Evolutionary conservation across 2,797 vertebrate species (phyloP), one percentile per base, ranked within the genome.

Genomic region (Scolopax bukidnonensis): DNA sequence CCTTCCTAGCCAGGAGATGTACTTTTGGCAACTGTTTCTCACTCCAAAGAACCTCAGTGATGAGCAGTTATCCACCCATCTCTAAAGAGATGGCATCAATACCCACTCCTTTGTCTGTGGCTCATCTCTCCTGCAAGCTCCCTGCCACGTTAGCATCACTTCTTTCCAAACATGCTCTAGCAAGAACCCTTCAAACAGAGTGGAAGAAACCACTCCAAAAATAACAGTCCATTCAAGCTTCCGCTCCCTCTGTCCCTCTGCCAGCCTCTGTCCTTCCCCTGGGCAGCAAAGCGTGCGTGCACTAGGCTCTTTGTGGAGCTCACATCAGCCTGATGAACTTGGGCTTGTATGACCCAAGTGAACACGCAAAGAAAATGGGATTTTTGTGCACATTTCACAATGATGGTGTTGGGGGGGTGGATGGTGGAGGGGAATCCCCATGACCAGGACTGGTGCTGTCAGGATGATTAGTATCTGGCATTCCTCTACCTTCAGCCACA

Each of bases 1-100:
- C 63, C 67, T 93, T 96, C 92, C 90, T 84, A 93, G 87, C 90
- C 83, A 89, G 92, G 84, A 92, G 93, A 69, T 75, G 50, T n/a
- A 76, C 65, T 84, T 84, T 57, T 40, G 76, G 59, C 95, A 53
- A 86, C 59, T 3, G 73, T 83, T 86, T 63, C 78, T 81, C 51
- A 38, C 86, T 78, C 67, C 77, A 81, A 30, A 67, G 69, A 71
- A 32, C 61, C 76, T 89, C 61, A 6, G 16, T 28, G 53, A 79
- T 45, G 53, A 95, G 54, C 36, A 76, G 70, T 43, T 87, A 87
- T 33, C 82, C 43, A 63, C 54, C 77, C 75, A 4, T 68, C 68
- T 95, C 88, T 56, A 2, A 54, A 90, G 67, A 71, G 68, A 17
- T 2, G 21, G 50, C 10, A 5, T 30, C 50, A 38, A 75, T 71